A percentile compares a stretch with the other conserved stretches of the same genome.
phyloP scores from a whole-genome alignment of 2,113 vertebrate species.

The Spea bombifrons region DNA sequence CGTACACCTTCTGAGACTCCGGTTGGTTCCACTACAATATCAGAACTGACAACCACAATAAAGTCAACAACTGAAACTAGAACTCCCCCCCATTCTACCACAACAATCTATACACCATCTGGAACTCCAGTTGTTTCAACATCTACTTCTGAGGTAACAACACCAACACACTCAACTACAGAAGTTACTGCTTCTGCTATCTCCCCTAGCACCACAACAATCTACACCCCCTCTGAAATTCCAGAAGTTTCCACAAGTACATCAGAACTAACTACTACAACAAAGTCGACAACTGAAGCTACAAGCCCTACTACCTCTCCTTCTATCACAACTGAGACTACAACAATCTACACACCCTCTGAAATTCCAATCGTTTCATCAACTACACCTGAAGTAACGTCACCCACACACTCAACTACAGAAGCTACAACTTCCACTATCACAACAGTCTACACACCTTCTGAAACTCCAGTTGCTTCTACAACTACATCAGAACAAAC shows the following conservation, averaged over 20 bases:
- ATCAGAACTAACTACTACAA: too few species aligned
- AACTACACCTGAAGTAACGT: neutral
- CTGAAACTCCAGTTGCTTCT: fast-evolving
- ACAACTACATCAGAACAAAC: neutral
- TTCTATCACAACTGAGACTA: neutral
- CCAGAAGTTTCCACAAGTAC: too few species aligned
- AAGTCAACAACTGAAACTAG: neutral
- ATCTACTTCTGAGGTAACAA: neutral
- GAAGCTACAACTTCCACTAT: neutral
- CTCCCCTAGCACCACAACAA: neutral
- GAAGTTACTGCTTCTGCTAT: neutral
- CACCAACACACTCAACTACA: neutral
- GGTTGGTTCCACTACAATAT: too few species aligned
- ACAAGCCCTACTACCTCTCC: neutral
- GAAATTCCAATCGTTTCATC: neutral
- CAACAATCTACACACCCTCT: neutral
- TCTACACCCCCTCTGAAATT: neutral
- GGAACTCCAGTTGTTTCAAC: too few species aligned
- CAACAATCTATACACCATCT: neutral
- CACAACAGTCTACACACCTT: neutral
- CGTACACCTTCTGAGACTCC: too few species aligned
- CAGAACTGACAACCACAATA: too few species aligned
- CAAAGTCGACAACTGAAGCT: too few species aligned
- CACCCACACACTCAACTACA: too few species aligned
- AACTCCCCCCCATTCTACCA: constrained; percentile 15